phyloP scores from a whole-genome alignment of 2,113 vertebrate species.

The Gyps fulvus region DNA sequence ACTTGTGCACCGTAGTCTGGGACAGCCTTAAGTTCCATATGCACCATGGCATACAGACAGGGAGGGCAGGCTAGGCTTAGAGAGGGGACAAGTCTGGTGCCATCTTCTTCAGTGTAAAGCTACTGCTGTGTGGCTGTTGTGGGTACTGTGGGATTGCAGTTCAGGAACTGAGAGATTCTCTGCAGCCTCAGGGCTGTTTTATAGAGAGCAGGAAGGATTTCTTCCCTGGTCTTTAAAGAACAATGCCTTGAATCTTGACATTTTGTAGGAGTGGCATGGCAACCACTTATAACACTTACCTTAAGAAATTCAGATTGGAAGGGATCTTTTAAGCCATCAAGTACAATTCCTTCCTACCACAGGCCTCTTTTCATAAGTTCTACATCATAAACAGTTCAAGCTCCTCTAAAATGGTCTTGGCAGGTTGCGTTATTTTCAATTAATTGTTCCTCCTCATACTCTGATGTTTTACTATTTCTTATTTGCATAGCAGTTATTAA shows the following conservation, averaged over 20 bases:
- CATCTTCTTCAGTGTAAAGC: background rate
- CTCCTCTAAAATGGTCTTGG: background rate
- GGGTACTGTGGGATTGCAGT: background rate
- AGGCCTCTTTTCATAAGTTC: background rate
- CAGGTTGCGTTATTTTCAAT: background rate
- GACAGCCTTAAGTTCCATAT: background rate
- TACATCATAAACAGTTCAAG: background rate
- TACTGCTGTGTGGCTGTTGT: background rate
- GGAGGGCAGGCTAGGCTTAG: background rate
- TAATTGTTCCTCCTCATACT: background rate
- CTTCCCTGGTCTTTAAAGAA: background rate
- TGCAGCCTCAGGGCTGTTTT: background rate
- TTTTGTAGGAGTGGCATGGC: background rate
- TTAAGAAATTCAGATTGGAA: background rate
- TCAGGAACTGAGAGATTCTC: background rate
- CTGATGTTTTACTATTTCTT: background rate
- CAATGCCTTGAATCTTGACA: background rate
- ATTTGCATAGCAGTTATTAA: background rate
- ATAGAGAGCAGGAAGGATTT: background rate
- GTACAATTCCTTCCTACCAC: background rate
- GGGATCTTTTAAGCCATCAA: background rate
- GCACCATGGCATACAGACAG: fast-evolving
- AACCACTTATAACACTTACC: background rate
- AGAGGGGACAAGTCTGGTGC: background rate
- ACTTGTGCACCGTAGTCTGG: too few species aligned